phyloP scores from a whole-genome alignment of 2,888 invertebrate genomes.

The Dasypogon diadema region DNA sequence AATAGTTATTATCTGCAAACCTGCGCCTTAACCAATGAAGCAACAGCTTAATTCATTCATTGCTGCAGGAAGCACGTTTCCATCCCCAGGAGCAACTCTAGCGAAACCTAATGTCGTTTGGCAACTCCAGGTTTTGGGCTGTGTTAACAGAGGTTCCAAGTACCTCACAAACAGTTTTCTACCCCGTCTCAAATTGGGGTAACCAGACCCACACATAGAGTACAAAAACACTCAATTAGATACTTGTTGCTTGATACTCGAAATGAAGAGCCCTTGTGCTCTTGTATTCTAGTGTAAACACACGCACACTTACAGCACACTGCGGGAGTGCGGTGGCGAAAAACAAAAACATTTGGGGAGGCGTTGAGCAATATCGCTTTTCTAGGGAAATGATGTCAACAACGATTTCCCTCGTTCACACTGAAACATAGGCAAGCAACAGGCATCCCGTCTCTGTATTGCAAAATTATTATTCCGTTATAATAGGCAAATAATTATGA shows the following conservation, averaged over 20 bases:
- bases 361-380: slow-evolving; percentile 37
- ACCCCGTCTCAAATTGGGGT: slow-evolving; percentile 12
- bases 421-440: not conserved
- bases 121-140: not conserved
- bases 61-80: slow-evolving; percentile 40
- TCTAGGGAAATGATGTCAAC: slow-evolving; percentile 27
- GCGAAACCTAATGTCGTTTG: slow-evolving; percentile 3
- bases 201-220: not conserved
- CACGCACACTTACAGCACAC: not conserved
- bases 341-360: slow-evolving; percentile 32
- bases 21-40: slow-evolving; percentile 19
- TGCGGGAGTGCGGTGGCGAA: slow-evolving; percentile 22
- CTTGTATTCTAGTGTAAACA: not conserved
- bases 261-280: slow-evolving; percentile 29
- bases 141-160: no score
- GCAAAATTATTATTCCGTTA: slow-evolving; percentile 53
- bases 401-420: slow-evolving; percentile 21
- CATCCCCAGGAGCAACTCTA: slow-evolving; percentile 24
- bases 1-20: slow-evolving; percentile 33
- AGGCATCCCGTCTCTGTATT: not conserved
- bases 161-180: not conserved
- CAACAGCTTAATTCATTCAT: slow-evolving; percentile 45
- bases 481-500: slow-evolving; percentile 59
- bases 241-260: slow-evolving; percentile 41
- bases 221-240: slow-evolving; percentile 28